Conservation (phyloP, 2,888 invertebrate species). For the Pyrgus malvae region DNA sequence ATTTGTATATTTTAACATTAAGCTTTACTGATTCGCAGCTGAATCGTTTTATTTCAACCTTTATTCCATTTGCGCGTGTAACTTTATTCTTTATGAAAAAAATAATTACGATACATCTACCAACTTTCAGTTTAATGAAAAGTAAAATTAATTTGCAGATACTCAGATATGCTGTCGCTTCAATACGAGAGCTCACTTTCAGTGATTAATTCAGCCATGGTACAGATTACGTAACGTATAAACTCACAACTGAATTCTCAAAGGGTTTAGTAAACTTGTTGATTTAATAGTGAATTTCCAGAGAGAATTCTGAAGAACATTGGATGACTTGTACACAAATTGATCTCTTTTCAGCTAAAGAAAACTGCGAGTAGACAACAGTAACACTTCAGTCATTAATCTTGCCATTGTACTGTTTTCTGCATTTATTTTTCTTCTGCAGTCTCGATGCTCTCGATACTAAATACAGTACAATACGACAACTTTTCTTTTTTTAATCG, state of each 20-base stretch:
- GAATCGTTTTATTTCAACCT: no score
- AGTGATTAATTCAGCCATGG: constrained; percentile 12
- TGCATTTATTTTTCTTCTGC: neutral
- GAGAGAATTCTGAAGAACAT: neutral
- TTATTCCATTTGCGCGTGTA: neutral
- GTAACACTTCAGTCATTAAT: neutral
- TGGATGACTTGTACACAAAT: constrained; percentile 1
- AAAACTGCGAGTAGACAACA: neutral
- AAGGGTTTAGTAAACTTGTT: constrained; percentile 4
- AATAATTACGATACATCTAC: neutral
- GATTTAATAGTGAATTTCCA: constrained; percentile 7
- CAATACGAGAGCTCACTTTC: constrained; percentile 2
- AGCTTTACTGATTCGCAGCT: neutral
- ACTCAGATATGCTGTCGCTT: neutral
- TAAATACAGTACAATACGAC: neutral
- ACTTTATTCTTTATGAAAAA: neutral
- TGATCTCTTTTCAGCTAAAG: neutral
- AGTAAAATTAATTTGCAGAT: constrained; percentile 1
- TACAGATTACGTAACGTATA: constrained; percentile 4
- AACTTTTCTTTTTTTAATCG: neutral
- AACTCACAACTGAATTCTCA: constrained; percentile 1
- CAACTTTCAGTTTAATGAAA: neutral
- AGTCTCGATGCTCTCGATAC: neutral
- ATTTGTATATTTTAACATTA: constrained; percentile 2
- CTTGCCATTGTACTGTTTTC: neutral